Conservation (phyloP, 2,888 invertebrate species). For the Stenotaenia linearis region DNA sequence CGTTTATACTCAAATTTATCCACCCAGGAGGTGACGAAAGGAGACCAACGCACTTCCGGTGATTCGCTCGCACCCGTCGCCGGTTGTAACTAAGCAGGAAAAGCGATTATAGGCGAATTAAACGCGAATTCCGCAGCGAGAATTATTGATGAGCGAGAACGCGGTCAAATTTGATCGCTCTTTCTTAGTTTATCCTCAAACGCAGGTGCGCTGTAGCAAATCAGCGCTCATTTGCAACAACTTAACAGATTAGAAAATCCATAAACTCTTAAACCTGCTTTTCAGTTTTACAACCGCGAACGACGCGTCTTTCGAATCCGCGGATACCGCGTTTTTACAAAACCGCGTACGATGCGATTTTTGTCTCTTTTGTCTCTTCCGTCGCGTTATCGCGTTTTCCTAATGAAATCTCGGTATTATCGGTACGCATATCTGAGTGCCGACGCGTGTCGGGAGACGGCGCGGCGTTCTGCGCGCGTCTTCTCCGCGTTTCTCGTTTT, state of each 20-base stretch:
- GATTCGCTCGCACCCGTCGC: neutral
- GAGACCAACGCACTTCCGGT: constrained; percentile 1
- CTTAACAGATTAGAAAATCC: constrained; percentile 19
- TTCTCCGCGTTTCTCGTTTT: neutral
- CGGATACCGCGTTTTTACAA: no score
- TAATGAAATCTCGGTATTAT: neutral
- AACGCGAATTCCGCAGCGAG: neutral
- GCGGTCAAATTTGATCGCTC: neutral
- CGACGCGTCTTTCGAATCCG: no score
- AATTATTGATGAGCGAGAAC: constrained; percentile 6
- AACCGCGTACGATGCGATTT: no score
- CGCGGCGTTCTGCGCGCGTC: neutral
- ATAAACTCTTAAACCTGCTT: neutral
- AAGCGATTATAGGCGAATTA: neutral
- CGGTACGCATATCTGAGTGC: neutral
- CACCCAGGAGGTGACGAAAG: constrained; percentile 1
- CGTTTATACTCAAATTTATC: constrained; percentile 24
- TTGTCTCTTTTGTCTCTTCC: no score
- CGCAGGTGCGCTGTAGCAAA: constrained; percentile 13
- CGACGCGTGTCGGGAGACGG: neutral
- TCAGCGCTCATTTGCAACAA: neutral
- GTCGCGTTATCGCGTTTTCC: neutral
- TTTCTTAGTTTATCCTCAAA: neutral
- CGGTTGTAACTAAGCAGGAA: neutral
- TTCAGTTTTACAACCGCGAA: neutral